Base-by-base conservation (phyloP, 2,797 vertebrate genomes). In the Chiroxiphia lanceolata region DNA sequence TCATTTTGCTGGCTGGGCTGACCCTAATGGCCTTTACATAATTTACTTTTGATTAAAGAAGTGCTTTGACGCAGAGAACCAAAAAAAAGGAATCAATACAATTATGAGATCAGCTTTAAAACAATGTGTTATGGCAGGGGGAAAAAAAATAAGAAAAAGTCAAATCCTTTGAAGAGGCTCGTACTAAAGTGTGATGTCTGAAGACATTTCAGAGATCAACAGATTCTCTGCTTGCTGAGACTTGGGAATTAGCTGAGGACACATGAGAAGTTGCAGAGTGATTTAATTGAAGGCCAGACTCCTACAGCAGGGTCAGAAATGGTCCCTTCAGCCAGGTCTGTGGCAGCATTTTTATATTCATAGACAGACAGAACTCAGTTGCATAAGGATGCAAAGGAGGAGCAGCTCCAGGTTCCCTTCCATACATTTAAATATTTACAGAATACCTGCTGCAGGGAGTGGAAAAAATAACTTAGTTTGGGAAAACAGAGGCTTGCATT, bases 31-130 rank as follows among this genome's bases (percentile, higher is more conserved):
- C 97, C 97, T 96, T 96, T 97, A 98, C 98, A 97, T 98, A 97
- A 98, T 98, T 98, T 98, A 98, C 96, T 98, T 98, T 98, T 98
- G 97, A 98, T 98, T 98, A 98, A 98, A 98, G 96, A 96, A 98
- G 96, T 97, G 97, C 97, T 98, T 98, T 96, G 97, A 96, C 64
- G 90, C 96, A 82, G 85, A 94, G 94, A 97, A 94, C 95, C 87
- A 67, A 87, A 91, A 94, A 94, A 22, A 26, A 69, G 48, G 40
- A 93, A 98, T 98, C 97, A 17, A 98, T 98, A 94, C 64, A 22
- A 97, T 97, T 97, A 97, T 95, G 97, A 98, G 95, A 98, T 96
- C 92, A 94, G 96, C 96, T 97, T 96, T 97, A 96, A 97, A 96
- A 96, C 96, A 97, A 97, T 95, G 95, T 61, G 87, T 83, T 95